These are phyloP conservation scores for Cantharis lateralis DNA, from an alignment of 2,888 invertebrate genomes.

Conservation along the genomic window DNA sequence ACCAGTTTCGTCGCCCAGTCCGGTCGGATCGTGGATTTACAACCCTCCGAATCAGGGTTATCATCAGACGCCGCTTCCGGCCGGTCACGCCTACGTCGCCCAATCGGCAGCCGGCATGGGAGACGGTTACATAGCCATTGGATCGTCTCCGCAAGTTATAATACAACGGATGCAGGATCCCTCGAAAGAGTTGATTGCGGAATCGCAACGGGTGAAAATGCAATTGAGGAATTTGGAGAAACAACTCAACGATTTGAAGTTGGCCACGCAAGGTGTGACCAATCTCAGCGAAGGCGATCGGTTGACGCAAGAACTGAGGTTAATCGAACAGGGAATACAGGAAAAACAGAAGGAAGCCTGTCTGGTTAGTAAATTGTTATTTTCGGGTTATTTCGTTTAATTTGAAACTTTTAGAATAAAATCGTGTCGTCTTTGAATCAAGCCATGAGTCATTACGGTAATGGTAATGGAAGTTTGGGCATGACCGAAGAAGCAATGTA, in stretches of 20 bases:
- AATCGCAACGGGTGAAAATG: constrained; percentile 65
- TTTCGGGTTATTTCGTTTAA: neutral
- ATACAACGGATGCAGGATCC: constrained; percentile 53
- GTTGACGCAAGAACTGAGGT: constrained; percentile 63
- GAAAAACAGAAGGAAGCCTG: constrained; percentile 66
- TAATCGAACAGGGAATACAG: constrained; percentile 66
- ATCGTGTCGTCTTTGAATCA: constrained; percentile 50
- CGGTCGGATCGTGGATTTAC: constrained; percentile 58
- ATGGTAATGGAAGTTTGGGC: constrained; percentile 33
- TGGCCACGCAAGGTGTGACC: constrained; percentile 61
- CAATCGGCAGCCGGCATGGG: constrained; percentile 49
- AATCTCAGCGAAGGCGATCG: constrained; percentile 62
- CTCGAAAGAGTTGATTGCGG: constrained; percentile 58
- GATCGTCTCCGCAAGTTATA: constrained; percentile 49
- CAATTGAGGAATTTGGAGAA: constrained; percentile 65
- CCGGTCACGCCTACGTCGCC: constrained; percentile 44
- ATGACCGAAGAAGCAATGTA: constrained; percentile 62
- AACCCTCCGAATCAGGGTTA: constrained; percentile 43
- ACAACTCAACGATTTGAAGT: constrained; percentile 65
- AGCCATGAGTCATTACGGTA: constrained; percentile 44
- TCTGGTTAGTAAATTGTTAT: constrained; percentile 45
- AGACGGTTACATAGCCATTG: constrained; percentile 59
- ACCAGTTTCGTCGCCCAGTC: constrained; percentile 57
- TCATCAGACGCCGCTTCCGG: constrained; percentile 46
- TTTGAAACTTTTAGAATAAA: constrained; percentile 47